Conservation (phyloP, 2,113 vertebrate genomes). For the Lycaon pictus region DNA sequence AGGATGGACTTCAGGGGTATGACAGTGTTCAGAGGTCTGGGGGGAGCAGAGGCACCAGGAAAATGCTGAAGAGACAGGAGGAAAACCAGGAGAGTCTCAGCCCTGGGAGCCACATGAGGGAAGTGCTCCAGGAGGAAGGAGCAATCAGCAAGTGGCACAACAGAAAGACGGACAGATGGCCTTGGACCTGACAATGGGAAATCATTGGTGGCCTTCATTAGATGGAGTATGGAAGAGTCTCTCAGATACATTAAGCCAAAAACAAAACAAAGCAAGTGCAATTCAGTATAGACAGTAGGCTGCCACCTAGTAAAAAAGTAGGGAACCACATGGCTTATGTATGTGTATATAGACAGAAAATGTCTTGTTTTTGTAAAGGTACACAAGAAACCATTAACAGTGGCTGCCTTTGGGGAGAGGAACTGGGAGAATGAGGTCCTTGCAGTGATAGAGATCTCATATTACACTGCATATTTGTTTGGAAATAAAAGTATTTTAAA, state of each 20-base stretch:
- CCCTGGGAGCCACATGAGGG: neutral
- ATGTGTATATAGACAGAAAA: neutral
- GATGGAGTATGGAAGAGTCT: neutral
- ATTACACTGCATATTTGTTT: neutral
- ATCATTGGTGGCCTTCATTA: neutral
- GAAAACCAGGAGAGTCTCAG: too few relatives aligned
- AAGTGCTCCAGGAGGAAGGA: neutral
- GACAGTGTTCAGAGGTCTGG: neutral
- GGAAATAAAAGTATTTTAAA: constrained; percentile 32
- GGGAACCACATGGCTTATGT: neutral
- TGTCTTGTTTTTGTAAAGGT: neutral
- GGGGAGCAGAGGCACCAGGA: neutral
- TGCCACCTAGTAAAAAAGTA: neutral
- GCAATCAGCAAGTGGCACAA: neutral
- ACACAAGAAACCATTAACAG: neutral
- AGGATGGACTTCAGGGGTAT: neutral
- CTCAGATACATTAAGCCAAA: neutral
- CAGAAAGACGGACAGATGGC: neutral
- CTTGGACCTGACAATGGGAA: neutral
- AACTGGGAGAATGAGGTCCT: neutral
- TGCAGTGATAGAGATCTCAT: neutral
- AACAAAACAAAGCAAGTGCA: neutral
- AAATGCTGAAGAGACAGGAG: neutral
- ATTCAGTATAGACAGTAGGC: neutral
- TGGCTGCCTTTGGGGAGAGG: neutral